Evolutionary conservation across 2,113 vertebrate species (phyloP), one percentile per base, ranked within the genome.

Genomic region (Herpailurus yagouaroundi): DNA sequence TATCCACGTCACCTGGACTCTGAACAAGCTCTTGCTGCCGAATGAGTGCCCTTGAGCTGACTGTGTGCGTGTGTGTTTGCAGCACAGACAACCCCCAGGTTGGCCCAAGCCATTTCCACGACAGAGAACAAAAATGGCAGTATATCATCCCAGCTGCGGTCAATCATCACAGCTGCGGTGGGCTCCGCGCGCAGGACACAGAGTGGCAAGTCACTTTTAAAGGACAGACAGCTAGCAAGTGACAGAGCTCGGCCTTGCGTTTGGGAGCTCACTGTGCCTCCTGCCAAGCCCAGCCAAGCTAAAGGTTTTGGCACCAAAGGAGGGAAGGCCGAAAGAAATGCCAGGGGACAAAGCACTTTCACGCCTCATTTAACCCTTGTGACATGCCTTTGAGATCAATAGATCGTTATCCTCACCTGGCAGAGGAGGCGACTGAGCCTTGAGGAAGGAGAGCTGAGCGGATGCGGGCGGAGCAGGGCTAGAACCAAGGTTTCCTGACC

Each of bases 271-370:
- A 1, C 18, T 0, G 4, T 4, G 4, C 93, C 68, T 93, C 66
- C 19, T n/a, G 57, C 64, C 85, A 63, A 86, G 68, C 29, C 63
- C 6, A 1, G 27, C 38, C 5, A 0, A 13, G 38, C 50, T 66
- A 7, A 60, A 79, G 68, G 81, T 64, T 88, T 74, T 96, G 95
- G 97, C 96, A 66, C 36, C 0, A 68, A 19, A 89, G 91, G 90
- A 79, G 96, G 85, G 95, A 95, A 66, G 57, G 57, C 77, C 60
- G 71, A 38, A 21, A 29, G 71, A 38, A 21, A 29, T 4, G 64
- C 95, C 84, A 33, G 63, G 13, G 73, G 71, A 76, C 95, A 89
- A 25, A 87, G 91, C 77, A 71, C 76, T 50, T 94, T 92, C 83
- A 93, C 3, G 82, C 83, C 68, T 96, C 95, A 71, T 89, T 95